Evolutionary conservation across 2,113 vertebrate species (phyloP).

Genomic region (Cynoglossus semilaevis): DNA sequence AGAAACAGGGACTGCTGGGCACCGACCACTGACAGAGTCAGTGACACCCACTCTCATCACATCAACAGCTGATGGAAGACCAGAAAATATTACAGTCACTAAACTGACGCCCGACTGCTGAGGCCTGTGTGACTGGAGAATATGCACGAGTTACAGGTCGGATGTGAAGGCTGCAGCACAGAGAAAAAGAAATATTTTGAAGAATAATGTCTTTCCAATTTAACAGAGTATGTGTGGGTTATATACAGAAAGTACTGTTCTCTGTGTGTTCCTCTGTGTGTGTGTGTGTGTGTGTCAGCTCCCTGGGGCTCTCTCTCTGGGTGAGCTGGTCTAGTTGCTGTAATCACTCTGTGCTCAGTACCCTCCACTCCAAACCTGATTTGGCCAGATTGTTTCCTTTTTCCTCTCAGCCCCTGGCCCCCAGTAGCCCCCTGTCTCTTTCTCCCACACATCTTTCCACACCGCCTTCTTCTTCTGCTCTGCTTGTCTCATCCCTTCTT

Average conservation of each 20-base stretch:
- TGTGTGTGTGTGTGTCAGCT: constrained; percentile 37
- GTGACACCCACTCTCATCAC: constrained; percentile 25
- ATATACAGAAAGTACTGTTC: constrained; percentile 13
- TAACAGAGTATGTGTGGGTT: constrained; percentile 35
- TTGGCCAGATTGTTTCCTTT: constrained; percentile 69
- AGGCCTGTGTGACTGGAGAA: constrained; percentile 1
- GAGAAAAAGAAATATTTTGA: constrained; percentile 37
- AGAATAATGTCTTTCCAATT: constrained; percentile 48
- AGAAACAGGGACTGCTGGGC: constrained; percentile 13
- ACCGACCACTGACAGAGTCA: constrained; percentile 51
- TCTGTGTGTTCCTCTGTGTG: constrained; percentile 21
- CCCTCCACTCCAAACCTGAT: constrained; percentile 67
- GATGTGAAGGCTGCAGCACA: constrained; percentile 16
- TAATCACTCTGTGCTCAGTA: constrained; percentile 67
- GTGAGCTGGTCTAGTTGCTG: constrained; percentile 65
- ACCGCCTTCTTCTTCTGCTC: constrained; percentile 12
- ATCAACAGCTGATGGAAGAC: constrained; percentile 35
- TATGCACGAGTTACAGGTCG: constrained; percentile 27
- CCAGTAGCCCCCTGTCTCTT: constrained; percentile 15
- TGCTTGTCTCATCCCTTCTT: constrained; percentile 24
- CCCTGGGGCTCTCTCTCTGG: constrained; percentile 61
- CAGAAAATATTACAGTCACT: constrained; percentile 44
- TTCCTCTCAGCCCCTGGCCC: constrained; percentile 31
- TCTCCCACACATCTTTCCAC: constrained; percentile 24
- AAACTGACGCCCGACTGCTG: constrained; percentile 37